Evolutionary conservation across 1,140 invertebrate species (phyloP), one percentile per base, ranked within the genome.

Genomic region (Dinoponera quadriceps): DNA sequence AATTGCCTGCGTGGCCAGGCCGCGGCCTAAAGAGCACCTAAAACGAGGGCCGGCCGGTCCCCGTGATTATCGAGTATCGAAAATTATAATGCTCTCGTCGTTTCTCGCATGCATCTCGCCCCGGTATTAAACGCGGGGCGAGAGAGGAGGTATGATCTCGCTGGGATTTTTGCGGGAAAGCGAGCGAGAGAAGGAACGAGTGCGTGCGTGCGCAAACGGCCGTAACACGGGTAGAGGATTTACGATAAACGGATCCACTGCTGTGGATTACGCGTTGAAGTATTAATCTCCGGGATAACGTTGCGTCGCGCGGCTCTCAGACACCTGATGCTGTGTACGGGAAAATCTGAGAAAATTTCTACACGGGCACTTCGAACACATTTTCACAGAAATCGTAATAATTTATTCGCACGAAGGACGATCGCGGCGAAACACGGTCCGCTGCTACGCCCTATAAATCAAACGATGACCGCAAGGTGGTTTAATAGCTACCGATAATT

Each of bases 41-140:
- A 88, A 88, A 84, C 81, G 80, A 81, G 73, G 68, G 55, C 82
- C 85, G 85, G 66, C 25, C n/a, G n/a, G n/a, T n/a, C n/a, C 68
- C 54, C 69, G 69, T 74, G 27, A 88, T 88, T 87, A 87, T 87
- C 85, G 86, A 87, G 85, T 80, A 84, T 84, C 78, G 85, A 86
- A 87, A 87, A 87, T 86, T 87, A 86, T 62, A 83, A 83, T 78
- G 65, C 66, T 87, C 51, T 3, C 33, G 54, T n/a, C 69, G 14
- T 60, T 20, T 38, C 82, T 33, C 33, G 14, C 65, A 69, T 77
- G 51, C 44, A 86, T 77, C 73, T n/a, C n/a, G n/a, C n/a, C 65
- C 44, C 78, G 65, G 29, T 86, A 86, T 86, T 71, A 87, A 75
- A 75, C 66, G 13, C 16, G 5, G 9, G 22, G 38, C 59, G 75